Evolutionary conservation across 1,140 invertebrate species (phyloP).

Genomic region (Copidosoma floridanum): DNA sequence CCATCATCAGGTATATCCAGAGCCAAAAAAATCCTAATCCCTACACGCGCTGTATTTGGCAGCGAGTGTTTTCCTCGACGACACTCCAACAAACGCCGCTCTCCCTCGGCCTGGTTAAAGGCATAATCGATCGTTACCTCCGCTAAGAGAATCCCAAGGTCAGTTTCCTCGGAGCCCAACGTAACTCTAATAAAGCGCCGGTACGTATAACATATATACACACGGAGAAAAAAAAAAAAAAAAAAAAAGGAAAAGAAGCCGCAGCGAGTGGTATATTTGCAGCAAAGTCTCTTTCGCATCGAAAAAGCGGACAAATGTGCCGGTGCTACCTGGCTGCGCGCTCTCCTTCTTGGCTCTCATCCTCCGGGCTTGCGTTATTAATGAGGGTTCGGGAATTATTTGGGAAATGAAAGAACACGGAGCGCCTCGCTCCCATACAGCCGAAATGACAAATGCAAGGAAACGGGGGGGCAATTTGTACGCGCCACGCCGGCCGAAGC

Average conservation of each 20-base stretch:
- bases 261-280: not conserved
- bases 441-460: conserved; percentile 52
- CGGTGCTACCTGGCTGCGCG: conserved; percentile 22
- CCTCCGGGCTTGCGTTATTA: conserved; percentile 44
- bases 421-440: conserved; percentile 42
- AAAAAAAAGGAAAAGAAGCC: not conserved
- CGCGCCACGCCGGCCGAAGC: conserved; percentile 37
- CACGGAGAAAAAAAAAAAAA: not conserved
- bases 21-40: no score
- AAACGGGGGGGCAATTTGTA: conserved; percentile 51
- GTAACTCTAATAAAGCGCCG: conserved; percentile 21
- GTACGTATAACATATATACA: no score
- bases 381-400: conserved; percentile 49
- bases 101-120: conserved; percentile 5
- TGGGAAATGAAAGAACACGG: conserved; percentile 50
- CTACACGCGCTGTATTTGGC: not conserved
- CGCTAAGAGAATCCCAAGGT: conserved; percentile 22
- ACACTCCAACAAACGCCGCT: no score
- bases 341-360: not conserved
- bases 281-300: conserved; percentile 16
- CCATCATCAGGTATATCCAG: no score
- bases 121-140: conserved; percentile 14
- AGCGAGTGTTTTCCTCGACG: no score
- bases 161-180: not conserved
- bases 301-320: conserved; percentile 24